Base-by-base conservation (phyloP, 2,113 vertebrate genomes). In the Brachyhypopomus gauderio region DNA sequence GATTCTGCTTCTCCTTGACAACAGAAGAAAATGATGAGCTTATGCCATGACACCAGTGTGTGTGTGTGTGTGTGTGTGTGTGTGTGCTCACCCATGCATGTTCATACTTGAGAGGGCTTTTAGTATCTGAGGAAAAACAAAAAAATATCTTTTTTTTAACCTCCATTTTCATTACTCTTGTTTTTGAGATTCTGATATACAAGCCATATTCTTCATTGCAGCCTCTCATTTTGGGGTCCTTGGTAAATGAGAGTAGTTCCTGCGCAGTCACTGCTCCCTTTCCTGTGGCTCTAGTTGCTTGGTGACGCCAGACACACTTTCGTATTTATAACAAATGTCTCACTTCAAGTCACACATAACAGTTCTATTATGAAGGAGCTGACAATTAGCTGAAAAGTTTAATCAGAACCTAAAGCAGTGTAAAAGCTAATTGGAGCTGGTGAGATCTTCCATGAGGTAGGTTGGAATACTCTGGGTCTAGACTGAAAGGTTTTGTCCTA, bases 21-120 rank as follows among this genome's bases (percentile, higher is more conserved):
- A 52, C 45, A 52, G 12, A 14, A 14, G 45, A 8, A 52, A 14
- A 52, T 12, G 8, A 52, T 52, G 11, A 14, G 45, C 12, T 52
- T 14, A 52, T 52, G 45, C 9, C 45, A 52, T 14, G 11, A 52
- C 45, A 52, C 45, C 11, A 52, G 45, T 14, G 45, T 52, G 59
- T 55, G 67, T 27, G 36, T 34, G 17, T 69, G 63, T 41, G 38
- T 71, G 55, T 75, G 64, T 34, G 36, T 76, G 27, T 83, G 71
- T 79, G 34, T 73, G 67, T 52, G n/a, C 38, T 17, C 41, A 1
- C 59, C 19, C 20, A 56, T 9, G 2, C 34, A 23, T 48, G 70
- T 30, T 38, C 20, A 23, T 22, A 36, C 14, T 27, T 27, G 30
- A 78, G 48, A 41, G 36, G 48, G 48, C 12, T 38, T 20, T 11